Base-by-base conservation (phyloP, 2,888 invertebrate genomes). In the Allophyes oxyacanthae region DNA sequence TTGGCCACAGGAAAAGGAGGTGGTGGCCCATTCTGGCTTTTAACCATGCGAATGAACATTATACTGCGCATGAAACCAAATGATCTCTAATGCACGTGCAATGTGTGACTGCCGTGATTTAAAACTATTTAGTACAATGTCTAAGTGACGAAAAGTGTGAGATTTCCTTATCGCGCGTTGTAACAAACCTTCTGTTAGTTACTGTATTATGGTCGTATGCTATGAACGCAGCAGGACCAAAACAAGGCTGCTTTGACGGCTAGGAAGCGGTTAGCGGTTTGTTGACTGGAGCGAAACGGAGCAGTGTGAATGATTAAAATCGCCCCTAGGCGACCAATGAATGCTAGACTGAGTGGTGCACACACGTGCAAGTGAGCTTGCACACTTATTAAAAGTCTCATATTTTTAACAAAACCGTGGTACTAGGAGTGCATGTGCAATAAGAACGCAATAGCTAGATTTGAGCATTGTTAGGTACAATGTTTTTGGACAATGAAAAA, bases 241-340 rank as follows among this genome's bases (percentile, higher is more conserved):
- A 33, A 48, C 43, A 41, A 33, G 37, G 20, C 25, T 32, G 46
- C 61, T 45, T 44, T 44, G 44, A 42, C 37, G 44, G n/a, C 11
- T 40, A 48, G 33, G 14, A 37, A 40, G 40, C 30, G 33, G 52
- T 44, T 45, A 49, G 48, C 54, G 48, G 49, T 69, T 26, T 46
- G 56, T 56, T 57, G 43, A 49, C 58, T 46, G 41, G 15, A 37
- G 40, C 33, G 44, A 46, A 56, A 50, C 49, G 57, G 42, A 50
- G 37, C 50, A 58, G 36, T 44, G 63, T 45, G 48, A 67, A 67
- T 67, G 44, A 54, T 56, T 70, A 54, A 66, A 67, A 49, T 53
- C 41, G 20, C 52, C 38, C 43, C 15, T 15, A 25, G 28, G 49
- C 52, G 42, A 44, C 48, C 58, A 62, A 53, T 59, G 68, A 20